Base-by-base conservation (phyloP, 2,888 invertebrate species). In the Margaritifera margaritifera region DNA sequence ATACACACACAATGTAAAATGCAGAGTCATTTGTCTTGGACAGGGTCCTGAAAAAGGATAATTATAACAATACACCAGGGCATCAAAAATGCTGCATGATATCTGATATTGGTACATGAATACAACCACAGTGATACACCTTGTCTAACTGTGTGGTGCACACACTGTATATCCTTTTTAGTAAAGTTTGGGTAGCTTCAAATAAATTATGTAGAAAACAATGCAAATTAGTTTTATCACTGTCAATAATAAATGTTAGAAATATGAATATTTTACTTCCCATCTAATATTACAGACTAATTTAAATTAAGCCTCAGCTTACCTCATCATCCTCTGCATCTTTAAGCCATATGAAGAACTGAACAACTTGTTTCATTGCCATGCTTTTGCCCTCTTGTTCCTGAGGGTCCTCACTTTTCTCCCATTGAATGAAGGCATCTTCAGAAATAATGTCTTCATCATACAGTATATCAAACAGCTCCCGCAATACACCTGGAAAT, bases 371-470 rank as follows among this genome's bases (percentile, higher is more conserved):
- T 89, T 93, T 93, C 81, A 94, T 89, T 84, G 94, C 94, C 57
- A 95, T 93, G 80, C 94, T 94, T 92, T 95, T 96, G 85, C 96
- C 96, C 86, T 93, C 93, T 63, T 93, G 92, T 86, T 95, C 95
- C 62, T 91, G 90, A 66, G 92, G 92, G 84, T 94, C 93, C 62
- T 92, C 92, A 76, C 93, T 94, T 27, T 72, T 80, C 81, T 94
- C 94, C 96, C 96, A 97, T 62, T 71, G 68, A 66, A 73, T 93
- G 92, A 80, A 94, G 91, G 90, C 93, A 80, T 96, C 95, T 84
- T 93, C 93, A 58, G 94, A 93, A 87, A 96, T 94, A 75, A 95
- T 92, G 86, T 93, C 94, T 87, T 93, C 93, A 83, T 96, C 95
- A 88, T 94, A 94, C 65, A 97, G 91, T 86, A 92, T 92, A 88